Evolutionary conservation across 2,797 vertebrate genomes (phyloP), one percentile per base, ranked within the genome.

Genomic region (Tachyglossus aculeatus): DNA sequence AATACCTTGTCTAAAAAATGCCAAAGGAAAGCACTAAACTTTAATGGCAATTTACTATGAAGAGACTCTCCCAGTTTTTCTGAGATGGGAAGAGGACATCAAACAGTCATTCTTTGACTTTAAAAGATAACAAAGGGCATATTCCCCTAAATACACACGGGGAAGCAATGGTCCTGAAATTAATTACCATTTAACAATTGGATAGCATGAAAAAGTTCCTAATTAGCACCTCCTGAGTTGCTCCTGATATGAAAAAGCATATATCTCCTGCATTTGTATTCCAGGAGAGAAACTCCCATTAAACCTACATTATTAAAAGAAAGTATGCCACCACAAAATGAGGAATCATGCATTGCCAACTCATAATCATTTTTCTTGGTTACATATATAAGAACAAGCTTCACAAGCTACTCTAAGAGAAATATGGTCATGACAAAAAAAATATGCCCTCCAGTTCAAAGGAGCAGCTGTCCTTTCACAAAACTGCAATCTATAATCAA

Each of bases 221-320:
- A 51, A 51, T 51, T 51, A n/a, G 45, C 45, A 48, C 48, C 29
- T 31, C 19, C 57, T 63, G 19, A 47, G 36, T 65, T 25, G 47
- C 25, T 1, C 8, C 10, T 15, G 13, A 7, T 13, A 31, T 19
- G 25, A 18, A 11, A 12, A 43, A 0, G 0, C 6, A 50, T 7
- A 47, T 4, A 5, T 0, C 1, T 50, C 29, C 64, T 16, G 1
- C 27, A 50, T 33, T 43, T 27, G 3, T 32, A 29, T 0, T 0
- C 3, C 2, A 40, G 51, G 38, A 51, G 39, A 4, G 53, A 71
- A 70, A 64, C 55, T 3, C 4, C 39, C 73, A 48, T 12, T 15
- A n/a, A 16, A 47, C 33, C n/a, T 7, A 7, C 2, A 68, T 2
- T 24, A 66, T 14, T 53, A 53, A 47, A 51, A 5, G 2, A 3